Evolutionary conservation across 2,888 invertebrate genomes (phyloP).

Genomic region (Autographa pulchrina): DNA sequence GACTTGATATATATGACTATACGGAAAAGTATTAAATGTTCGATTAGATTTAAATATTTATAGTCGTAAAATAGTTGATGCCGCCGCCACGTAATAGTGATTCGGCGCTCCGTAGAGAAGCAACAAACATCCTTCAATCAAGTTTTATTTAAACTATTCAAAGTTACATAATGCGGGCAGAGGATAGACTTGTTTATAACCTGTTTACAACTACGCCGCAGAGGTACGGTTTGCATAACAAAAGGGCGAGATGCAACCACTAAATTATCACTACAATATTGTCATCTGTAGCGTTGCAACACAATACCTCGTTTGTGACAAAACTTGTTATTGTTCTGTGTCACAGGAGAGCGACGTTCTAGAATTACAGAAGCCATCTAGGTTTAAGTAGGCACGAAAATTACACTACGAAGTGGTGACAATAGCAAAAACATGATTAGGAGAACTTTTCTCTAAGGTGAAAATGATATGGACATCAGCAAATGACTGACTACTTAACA

Average conservation of each 20-base stretch:
- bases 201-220: constrained; percentile 38
- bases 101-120: constrained; percentile 24
- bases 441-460: background rate
- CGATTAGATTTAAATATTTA: constrained; percentile 43
- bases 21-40: constrained; percentile 25
- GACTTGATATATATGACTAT: constrained; percentile 9
- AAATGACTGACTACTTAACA: background rate
- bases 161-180: constrained; percentile 12
- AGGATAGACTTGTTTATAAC: constrained; percentile 32
- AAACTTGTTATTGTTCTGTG: constrained; percentile 45
- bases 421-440: too few species aligned
- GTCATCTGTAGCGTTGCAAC: constrained; percentile 53
- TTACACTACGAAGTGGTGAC: too few species aligned
- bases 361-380: constrained; percentile 16
- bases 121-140: constrained; percentile 21
- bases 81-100: constrained; percentile 29
- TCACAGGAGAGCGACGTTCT: constrained; percentile 36
- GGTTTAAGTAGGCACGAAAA: constrained; percentile 9
- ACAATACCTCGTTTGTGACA: constrained; percentile 55
- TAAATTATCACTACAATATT: constrained; percentile 63
- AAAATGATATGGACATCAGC: background rate
- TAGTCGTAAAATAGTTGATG: constrained; percentile 30
- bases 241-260: constrained; percentile 50
- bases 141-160: constrained; percentile 26
- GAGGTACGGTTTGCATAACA: constrained; percentile 42